Conservation (phyloP, 2,797 vertebrate genomes). For the Adelosebastes latens region DNA sequence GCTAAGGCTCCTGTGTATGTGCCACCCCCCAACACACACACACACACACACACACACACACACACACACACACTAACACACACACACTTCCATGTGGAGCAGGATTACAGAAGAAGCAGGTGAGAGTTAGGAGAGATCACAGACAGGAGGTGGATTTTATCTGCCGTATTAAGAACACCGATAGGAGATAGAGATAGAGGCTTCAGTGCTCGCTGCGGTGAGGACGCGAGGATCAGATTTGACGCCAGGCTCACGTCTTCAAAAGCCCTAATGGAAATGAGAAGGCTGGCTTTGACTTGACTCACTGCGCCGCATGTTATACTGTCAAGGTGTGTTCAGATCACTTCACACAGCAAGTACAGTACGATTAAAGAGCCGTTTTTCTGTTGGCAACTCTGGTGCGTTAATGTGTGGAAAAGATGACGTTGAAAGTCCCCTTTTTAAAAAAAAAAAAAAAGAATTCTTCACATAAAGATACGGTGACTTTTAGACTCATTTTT, state of each 20-base stretch:
- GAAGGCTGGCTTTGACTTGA: slow-evolving; percentile 4
- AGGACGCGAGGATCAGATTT: slow-evolving; percentile 34
- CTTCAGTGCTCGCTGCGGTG: slow-evolving; percentile 45
- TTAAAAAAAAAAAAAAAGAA: background rate
- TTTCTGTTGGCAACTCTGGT: background rate
- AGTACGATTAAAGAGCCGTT: background rate
- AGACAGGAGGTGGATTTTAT: slow-evolving; percentile 51
- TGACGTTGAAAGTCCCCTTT: too few species aligned
- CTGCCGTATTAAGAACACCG: slow-evolving; percentile 50
- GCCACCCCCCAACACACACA: background rate
- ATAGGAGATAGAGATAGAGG: slow-evolving; percentile 46
- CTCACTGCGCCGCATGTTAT: background rate
- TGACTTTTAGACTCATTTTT: background rate
- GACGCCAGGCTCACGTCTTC: slow-evolving; percentile 15
- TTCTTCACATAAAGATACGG: background rate
- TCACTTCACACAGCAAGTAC: background rate
- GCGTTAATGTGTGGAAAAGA: background rate
- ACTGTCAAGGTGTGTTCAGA: background rate
- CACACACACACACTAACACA: background rate
- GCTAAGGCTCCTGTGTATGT: slow-evolving; percentile 26
- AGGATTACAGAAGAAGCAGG: slow-evolving; percentile 52
- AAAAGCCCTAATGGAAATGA: slow-evolving; percentile 34
- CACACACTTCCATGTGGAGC: slow-evolving; percentile 21
- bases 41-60: background rate
- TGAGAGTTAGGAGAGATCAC: slow-evolving; percentile 45